phyloP scores from a whole-genome alignment of 2,888 invertebrate species.

The Campopleginae sp. region DNA sequence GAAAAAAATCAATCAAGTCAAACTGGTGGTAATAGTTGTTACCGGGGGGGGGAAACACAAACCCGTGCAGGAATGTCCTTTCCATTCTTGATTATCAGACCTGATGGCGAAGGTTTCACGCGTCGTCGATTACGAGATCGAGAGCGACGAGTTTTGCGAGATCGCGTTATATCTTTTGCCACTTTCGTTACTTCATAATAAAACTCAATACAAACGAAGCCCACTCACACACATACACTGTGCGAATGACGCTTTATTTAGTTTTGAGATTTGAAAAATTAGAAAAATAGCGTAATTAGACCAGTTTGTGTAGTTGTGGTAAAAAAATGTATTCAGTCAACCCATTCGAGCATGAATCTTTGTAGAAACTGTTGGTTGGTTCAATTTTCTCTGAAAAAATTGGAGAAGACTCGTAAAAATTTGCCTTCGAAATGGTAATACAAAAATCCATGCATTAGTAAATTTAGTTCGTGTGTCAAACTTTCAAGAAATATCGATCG shows the following conservation, averaged over 20 bases:
- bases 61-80: slow-evolving; percentile 78
- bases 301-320: slow-evolving; percentile 2
- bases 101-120: slow-evolving; percentile 76
- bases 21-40: slow-evolving; percentile 48
- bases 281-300: neutral
- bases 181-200: slow-evolving; percentile 44
- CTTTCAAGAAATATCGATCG: neutral
- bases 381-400: neutral
- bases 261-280: neutral
- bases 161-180: slow-evolving; percentile 52
- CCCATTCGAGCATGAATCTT: slow-evolving; percentile 15
- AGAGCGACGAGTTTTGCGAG: slow-evolving; percentile 70
- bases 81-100: slow-evolving; percentile 78
- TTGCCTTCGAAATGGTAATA: neutral
- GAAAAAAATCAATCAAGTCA: slow-evolving; percentile 26
- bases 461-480: neutral
- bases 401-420: neutral
- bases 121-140: slow-evolving; percentile 77
- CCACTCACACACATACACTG: neutral
- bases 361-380: neutral
- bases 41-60: slow-evolving; percentile 19
- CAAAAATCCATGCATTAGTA: neutral
- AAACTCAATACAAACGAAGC: slow-evolving; percentile 39
- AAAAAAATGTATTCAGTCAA: neutral
- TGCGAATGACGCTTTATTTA: slow-evolving; percentile 10